A percentile compares a stretch with the other conserved stretches of the same genome.
These are phyloP conservation scores for Lucinisca nassula DNA, from an alignment of 2,888 invertebrate genomes.

Conservation along the genomic window DNA sequence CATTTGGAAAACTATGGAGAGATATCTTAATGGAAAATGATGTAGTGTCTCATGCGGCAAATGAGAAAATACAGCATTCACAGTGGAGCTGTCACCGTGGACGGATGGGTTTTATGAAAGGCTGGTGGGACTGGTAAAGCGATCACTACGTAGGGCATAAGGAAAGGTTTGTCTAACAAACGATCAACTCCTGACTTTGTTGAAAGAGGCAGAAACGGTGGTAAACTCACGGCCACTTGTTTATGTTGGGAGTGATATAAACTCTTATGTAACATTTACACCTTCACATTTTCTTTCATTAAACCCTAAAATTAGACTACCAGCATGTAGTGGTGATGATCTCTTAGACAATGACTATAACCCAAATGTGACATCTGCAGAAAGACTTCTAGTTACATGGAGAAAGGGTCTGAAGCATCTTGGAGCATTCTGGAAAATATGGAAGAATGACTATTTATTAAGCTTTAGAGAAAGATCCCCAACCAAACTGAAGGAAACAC, in stretches of 20 bases:
- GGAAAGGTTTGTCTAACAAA: background rate
- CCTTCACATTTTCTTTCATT: background rate
- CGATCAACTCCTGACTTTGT: background rate
- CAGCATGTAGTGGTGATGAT: background rate
- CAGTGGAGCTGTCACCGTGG: background rate
- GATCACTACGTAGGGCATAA: background rate
- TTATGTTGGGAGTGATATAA: background rate
- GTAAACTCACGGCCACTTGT: too few relatives aligned
- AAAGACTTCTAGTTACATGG: too few relatives aligned
- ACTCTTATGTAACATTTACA: background rate
- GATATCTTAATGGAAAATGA: background rate
- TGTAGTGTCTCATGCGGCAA: background rate
- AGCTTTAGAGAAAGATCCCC: too few relatives aligned
- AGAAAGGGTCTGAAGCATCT: too few relatives aligned
- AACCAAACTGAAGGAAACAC: too few relatives aligned
- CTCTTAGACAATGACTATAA: background rate
- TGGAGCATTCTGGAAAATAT: too few relatives aligned
- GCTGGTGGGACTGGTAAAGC: background rate
- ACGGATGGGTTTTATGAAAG: conserved; percentile 13
- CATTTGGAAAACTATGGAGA: background rate
- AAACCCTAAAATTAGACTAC: background rate
- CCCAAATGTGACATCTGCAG: too few relatives aligned
- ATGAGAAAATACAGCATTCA: background rate
- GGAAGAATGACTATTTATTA: too few relatives aligned
- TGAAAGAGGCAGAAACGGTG: conserved; percentile 9